These are phyloP conservation scores for Acanthosoma haemorrhoidale DNA, from an alignment of 2,888 invertebrate genomes.

Conservation along the genomic window DNA sequence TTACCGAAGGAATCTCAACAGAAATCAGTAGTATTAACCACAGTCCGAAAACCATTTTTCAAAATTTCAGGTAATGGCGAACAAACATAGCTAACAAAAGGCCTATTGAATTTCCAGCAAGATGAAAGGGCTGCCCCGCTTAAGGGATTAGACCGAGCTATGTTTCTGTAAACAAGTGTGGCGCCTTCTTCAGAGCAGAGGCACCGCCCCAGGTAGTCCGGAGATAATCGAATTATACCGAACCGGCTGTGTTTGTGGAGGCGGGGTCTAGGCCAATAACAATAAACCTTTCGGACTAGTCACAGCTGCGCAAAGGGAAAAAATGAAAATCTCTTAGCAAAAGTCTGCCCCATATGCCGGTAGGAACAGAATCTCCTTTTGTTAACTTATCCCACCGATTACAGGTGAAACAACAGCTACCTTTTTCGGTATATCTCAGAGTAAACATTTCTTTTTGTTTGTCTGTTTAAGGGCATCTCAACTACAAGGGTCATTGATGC, in stretches of 20 bases:
- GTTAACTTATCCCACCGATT: no score
- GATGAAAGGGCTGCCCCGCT: background rate
- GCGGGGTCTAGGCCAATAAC: constrained; percentile 8
- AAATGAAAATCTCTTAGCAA: background rate
- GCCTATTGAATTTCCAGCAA: background rate
- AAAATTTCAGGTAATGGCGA: background rate
- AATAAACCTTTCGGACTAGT: constrained; percentile 14
- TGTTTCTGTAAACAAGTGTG: background rate
- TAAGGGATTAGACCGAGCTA: background rate
- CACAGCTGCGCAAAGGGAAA: background rate
- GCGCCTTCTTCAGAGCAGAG: background rate
- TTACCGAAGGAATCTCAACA: background rate
- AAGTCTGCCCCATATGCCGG: background rate
- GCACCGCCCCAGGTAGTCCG: background rate
- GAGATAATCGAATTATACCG: constrained; percentile 9
- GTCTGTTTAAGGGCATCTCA: no score
- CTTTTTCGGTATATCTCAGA: no score
- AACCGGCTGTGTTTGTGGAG: constrained; percentile 1
- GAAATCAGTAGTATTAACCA: no score
- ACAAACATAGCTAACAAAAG: background rate
- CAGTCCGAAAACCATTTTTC: no score
- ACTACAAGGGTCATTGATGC: no score
- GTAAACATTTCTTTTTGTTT: no score
- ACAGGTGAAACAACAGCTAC: no score
- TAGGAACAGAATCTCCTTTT: no score